Percentiles rank a stretch among this genome's conserved stretches.
Evolutionary conservation across 2,888 invertebrate species (phyloP).

Genomic region (Thymelicus sylvestris): DNA sequence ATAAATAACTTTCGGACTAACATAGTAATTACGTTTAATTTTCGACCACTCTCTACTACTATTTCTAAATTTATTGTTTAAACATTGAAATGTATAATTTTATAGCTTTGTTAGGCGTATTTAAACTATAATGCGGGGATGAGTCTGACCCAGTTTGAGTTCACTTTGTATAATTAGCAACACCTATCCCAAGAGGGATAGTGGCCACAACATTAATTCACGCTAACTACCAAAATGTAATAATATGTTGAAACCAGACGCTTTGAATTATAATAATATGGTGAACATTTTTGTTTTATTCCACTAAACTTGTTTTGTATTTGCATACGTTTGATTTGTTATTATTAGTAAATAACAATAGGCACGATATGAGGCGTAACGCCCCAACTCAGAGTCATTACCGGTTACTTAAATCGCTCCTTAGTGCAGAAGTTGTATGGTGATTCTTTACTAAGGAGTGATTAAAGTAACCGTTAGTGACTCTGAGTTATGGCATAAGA

Average conservation of each 20-base stretch:
- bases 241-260: slow-evolving; percentile 2
- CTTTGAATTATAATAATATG: not conserved
- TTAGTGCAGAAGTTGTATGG: too few species aligned
- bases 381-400: too few species aligned
- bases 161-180: slow-evolving; percentile 37
- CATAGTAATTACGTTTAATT: too few species aligned
- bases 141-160: slow-evolving; percentile 31
- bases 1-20: too few species aligned
- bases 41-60: too few species aligned
- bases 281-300: not conserved
- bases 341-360: too few species aligned
- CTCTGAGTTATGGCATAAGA: too few species aligned
- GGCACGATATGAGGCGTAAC: too few species aligned
- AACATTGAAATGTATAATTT: slow-evolving; percentile 16
- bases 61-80: slow-evolving; percentile 3
- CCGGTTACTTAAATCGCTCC: too few species aligned
- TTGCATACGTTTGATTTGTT: too few species aligned
- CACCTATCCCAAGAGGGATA: slow-evolving; percentile 25
- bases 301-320: not conserved
- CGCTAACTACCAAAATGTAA: slow-evolving; percentile 31
- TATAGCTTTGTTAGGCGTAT: slow-evolving; percentile 18
- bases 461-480: too few species aligned
- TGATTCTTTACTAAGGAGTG: too few species aligned
- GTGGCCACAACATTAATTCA: slow-evolving; percentile 30
- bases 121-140: slow-evolving; percentile 32